Evolutionary conservation across 2,113 vertebrate genomes (phyloP), one percentile per base, ranked within the genome.

Genomic region (Leptodactylus fuscus): DNA sequence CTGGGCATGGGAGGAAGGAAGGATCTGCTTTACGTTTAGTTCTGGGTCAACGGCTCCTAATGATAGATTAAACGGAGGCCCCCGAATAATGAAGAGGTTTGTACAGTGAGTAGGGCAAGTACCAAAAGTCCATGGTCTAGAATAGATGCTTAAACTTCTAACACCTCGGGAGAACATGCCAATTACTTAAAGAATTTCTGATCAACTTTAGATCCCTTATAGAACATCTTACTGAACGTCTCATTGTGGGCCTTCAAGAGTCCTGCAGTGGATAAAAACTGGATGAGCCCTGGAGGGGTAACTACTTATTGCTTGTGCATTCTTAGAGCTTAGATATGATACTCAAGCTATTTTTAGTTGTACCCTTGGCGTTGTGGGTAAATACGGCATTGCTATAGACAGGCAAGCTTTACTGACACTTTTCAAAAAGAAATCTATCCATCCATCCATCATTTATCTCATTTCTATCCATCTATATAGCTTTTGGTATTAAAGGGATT

Each of bases 21-120:
- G 94, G 94, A 94, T 95, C 94, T 95, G 94, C 94, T 95, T 95
- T 95, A 95, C 95, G 92, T 95, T 95, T 95, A 95, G 93, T 93
- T 92, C 94, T 91, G 95, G 94, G 94, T 95, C 95, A 95, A 94
- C 94, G 93, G 94, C 89, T 94, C 93, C 93, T 95, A 95, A 95
- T 95, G 94, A 94, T 94, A 95, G 94, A 95, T 95, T 95, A 94
- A 94, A 95, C 92, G 94, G 91, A 93, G 92, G 93, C 93, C 93
- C 90, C 91, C 87, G 91, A 92, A 93, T 92, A 94, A 94, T 94
- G 94, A 94, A 95, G 95, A 92, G 94, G 94, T 93, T 92, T 94
- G 92, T 93, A 92, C 91, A 92, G 73, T 94, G 93, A 94, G 89
- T 93, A 93, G 92, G 92, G 93, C 94, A 95, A 94, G 95, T 93